Percentiles rank a stretch among this genome's conserved stretches.
phyloP scores from a whole-genome alignment of 2,113 vertebrate genomes.

The Egretta garzetta region DNA sequence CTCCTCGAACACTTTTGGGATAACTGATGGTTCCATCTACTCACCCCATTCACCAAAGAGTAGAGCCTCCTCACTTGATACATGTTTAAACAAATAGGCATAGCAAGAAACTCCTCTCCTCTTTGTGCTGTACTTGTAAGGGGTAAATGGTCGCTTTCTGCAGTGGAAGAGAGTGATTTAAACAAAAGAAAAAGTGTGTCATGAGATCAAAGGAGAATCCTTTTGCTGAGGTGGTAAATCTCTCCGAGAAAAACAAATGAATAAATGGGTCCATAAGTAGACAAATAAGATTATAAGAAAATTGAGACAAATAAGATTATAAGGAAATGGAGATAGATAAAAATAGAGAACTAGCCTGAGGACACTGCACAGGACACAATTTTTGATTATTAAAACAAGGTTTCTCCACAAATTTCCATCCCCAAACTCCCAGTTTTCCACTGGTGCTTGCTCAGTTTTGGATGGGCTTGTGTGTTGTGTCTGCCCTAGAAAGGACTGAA shows the following conservation, averaged over 20 bases:
- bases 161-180: not conserved
- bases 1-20: not conserved
- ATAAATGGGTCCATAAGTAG: not conserved
- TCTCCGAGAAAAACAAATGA: not conserved
- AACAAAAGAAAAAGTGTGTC: not conserved
- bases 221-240: not conserved
- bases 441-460: not conserved
- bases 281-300: not conserved
- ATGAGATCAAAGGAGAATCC: not conserved
- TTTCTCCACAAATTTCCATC: not conserved
- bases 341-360: not conserved
- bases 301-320: too few species aligned
- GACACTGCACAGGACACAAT: rapidly evolving
- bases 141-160: not conserved
- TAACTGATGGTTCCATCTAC: not conserved
- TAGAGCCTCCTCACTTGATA: not conserved
- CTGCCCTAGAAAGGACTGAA: not conserved
- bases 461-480: not conserved
- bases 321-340: not conserved
- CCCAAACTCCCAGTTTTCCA: not conserved
- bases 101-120: not conserved
- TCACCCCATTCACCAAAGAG: not conserved
- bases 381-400: not conserved
- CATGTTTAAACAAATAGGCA: not conserved
- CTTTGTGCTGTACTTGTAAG: not conserved